These are phyloP conservation scores for Marmota monax DNA, from an alignment of 2,113 vertebrate genomes.

Conservation along the genomic window DNA sequence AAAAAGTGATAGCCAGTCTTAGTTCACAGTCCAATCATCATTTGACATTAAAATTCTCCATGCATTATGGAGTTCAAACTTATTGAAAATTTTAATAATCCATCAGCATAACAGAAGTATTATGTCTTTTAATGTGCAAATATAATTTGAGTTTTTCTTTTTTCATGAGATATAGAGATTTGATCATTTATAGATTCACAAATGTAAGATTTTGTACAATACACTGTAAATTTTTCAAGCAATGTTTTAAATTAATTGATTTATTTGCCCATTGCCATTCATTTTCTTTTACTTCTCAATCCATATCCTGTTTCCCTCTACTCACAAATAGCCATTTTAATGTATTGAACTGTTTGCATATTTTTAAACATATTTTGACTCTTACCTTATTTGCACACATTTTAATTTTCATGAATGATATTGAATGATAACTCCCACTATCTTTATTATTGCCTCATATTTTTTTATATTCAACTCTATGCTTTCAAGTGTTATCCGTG, in stretches of 20 bases:
- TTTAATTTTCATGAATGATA: neutral
- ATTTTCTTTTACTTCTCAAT: neutral
- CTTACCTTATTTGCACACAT: neutral
- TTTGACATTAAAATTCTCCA: neutral
- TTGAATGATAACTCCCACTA: neutral
- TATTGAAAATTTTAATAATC: neutral
- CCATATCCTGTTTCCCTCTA: neutral
- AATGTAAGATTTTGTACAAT: neutral
- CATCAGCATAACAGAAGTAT: neutral
- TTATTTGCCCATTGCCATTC: neutral
- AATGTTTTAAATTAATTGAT: neutral
- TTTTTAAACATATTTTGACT: neutral
- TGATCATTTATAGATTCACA: neutral
- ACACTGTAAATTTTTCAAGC: neutral
- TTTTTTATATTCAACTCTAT: neutral
- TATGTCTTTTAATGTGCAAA: neutral
- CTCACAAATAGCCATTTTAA: neutral
- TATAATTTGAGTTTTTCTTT: neutral
- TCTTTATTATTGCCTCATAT: neutral
- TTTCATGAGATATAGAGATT: neutral
- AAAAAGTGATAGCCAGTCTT: neutral
- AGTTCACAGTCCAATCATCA: neutral
- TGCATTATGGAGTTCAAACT: neutral
- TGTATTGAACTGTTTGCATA: neutral
- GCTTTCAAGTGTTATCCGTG: neutral